Evolutionary conservation across 1,140 invertebrate genomes (phyloP).

Genomic region (Ceratoteleas bidentatus): DNA sequence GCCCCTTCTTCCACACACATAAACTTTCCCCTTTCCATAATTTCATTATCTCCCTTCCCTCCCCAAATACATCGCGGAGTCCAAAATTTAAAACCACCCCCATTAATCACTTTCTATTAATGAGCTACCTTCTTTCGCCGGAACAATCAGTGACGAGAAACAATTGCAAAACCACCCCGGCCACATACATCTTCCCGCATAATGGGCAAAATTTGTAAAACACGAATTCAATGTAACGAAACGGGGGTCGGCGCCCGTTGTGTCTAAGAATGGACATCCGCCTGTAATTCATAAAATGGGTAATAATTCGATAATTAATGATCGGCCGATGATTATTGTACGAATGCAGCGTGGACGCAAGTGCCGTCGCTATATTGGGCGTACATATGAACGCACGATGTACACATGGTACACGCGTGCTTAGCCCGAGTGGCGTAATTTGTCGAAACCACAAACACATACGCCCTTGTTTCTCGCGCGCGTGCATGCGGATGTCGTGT

Average conservation of each 20-base stretch:
- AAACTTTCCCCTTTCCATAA: too few relatives aligned
- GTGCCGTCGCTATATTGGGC: slow-evolving; percentile 30
- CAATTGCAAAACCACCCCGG: neutral
- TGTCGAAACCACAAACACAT: slow-evolving; percentile 53
- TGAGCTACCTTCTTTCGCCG: neutral
- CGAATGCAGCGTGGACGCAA: slow-evolving; percentile 28
- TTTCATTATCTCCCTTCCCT: too few relatives aligned
- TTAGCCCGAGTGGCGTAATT: slow-evolving; percentile 58
- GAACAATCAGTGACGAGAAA: slow-evolving; percentile 4
- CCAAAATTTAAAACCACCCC: too few relatives aligned
- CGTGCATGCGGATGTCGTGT: slow-evolving; percentile 56
- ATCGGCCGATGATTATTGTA: slow-evolving; percentile 57
- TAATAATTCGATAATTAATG: slow-evolving; percentile 59
- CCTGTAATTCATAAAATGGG: slow-evolving; percentile 45
- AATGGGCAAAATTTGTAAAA: slow-evolving; percentile 33
- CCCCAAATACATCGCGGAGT: too few relatives aligned
- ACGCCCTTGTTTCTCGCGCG: slow-evolving; percentile 58
- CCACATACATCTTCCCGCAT: slow-evolving; percentile 1
- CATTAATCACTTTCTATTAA: too few relatives aligned
- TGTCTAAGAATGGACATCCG: slow-evolving; percentile 46
- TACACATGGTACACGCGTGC: slow-evolving; percentile 56
- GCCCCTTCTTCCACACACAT: too few relatives aligned
- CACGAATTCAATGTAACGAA: slow-evolving; percentile 35
- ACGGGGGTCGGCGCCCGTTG: neutral
- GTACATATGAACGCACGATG: slow-evolving; percentile 37